These are phyloP conservation scores for Drosophila siamana DNA, from an alignment of 2,888 invertebrate species.

Conservation along the genomic window DNA sequence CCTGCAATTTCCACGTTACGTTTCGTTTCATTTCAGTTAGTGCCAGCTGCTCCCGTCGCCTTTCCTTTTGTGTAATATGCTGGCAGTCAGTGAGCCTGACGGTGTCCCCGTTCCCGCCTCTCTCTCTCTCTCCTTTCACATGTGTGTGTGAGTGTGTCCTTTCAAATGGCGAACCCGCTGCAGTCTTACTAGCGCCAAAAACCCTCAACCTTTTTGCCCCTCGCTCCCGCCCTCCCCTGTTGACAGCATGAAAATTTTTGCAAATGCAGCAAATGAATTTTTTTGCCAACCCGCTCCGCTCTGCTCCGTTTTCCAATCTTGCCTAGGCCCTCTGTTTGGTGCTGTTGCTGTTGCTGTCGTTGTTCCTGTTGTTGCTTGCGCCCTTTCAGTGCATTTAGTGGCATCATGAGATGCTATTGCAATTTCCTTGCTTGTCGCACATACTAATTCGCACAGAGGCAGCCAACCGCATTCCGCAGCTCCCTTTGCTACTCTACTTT, in stretches of 20 bases:
- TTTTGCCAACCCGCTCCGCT: slow-evolving; percentile 41
- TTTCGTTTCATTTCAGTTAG: slow-evolving; percentile 81
- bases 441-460: slow-evolving; percentile 78
- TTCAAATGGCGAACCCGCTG: slow-evolving; percentile 47
- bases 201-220: slow-evolving; percentile 1
- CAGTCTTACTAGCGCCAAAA: slow-evolving; percentile 10
- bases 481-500: not conserved
- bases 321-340: slow-evolving; percentile 29
- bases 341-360: slow-evolving; percentile 18
- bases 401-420: slow-evolving; percentile 80
- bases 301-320: slow-evolving; percentile 50
- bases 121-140: not conserved
- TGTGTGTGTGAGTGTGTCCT: slow-evolving; percentile 63
- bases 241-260: slow-evolving; percentile 73
- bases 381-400: slow-evolving; percentile 77
- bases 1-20: slow-evolving; percentile 77
- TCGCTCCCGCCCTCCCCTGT: slow-evolving; percentile 8
- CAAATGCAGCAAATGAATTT: slow-evolving; percentile 82
- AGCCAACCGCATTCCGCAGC: slow-evolving; percentile 59
- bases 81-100: slow-evolving; percentile 32
- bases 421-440: slow-evolving; percentile 83
- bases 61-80: slow-evolving; percentile 64
- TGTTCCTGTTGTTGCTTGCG: slow-evolving; percentile 51
- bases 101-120: not conserved
- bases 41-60: slow-evolving; percentile 73